A percentile compares a stretch with the other conserved stretches of the same genome.
Evolutionary conservation across 2,888 invertebrate species (phyloP).

Genomic region (Pilophorus perplexus): DNA sequence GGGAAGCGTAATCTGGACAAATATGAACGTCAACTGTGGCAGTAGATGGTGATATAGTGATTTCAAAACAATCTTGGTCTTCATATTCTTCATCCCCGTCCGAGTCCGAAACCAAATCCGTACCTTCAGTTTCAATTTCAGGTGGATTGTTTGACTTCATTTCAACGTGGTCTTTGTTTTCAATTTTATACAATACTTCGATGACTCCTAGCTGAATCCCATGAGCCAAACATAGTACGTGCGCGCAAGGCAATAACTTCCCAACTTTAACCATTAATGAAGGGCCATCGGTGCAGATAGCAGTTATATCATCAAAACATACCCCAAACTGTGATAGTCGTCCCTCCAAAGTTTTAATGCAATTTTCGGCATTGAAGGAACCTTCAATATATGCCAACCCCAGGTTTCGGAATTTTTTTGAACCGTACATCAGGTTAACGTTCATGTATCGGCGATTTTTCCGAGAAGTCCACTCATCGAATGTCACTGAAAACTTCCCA

Average conservation of each 20-base stretch:
- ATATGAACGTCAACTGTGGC: slow-evolving; percentile 3
- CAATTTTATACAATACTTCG: slow-evolving; percentile 45
- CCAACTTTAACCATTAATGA: slow-evolving; percentile 49
- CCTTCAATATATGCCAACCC: too few species aligned
- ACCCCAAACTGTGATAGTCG: slow-evolving; percentile 46
- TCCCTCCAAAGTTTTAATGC: slow-evolving; percentile 46
- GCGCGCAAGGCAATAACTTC: slow-evolving; percentile 46
- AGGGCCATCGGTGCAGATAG: slow-evolving; percentile 50
- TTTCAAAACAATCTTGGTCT: slow-evolving; percentile 23
- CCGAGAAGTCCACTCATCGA: too few species aligned
- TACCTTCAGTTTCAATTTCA: not conserved
- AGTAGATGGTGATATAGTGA: slow-evolving; percentile 5
- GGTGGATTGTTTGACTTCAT: not conserved
- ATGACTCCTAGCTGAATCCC: slow-evolving; percentile 46
- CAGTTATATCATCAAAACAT: slow-evolving; percentile 49
- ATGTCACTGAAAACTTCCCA: too few species aligned
- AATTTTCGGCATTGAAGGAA: slow-evolving; percentile 48
- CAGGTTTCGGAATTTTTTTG: too few species aligned
- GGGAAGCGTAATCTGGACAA: not conserved
- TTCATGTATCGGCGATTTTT: too few species aligned
- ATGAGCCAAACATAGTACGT: slow-evolving; percentile 49
- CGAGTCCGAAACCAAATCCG: not conserved
- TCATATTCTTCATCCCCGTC: slow-evolving; percentile 16
- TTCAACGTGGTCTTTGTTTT: not conserved
- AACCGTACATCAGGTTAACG: too few species aligned